phyloP scores from a whole-genome alignment of 2,888 invertebrate species.

The Rhagonycha lutea region DNA sequence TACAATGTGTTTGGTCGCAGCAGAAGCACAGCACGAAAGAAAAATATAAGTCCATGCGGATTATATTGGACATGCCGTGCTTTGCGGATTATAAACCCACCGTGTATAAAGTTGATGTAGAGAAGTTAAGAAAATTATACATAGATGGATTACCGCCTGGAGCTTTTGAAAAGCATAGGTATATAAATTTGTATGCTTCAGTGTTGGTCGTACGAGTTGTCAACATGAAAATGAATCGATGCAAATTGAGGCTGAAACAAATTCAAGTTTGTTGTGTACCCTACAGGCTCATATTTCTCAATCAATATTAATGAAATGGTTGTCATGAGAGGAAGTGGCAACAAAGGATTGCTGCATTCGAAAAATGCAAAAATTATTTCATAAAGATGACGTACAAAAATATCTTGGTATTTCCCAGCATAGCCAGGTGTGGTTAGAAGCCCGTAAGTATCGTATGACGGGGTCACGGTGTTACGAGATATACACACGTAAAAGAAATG shows the following conservation, averaged over 20 bases:
- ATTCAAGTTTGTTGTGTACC: too few relatives aligned
- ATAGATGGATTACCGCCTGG: not conserved
- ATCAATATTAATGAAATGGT: not conserved
- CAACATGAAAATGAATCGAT: not conserved
- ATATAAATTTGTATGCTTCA: not conserved
- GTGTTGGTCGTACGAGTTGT: not conserved
- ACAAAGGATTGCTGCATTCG: not conserved
- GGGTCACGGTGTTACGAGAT: not conserved
- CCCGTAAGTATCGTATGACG: not conserved
- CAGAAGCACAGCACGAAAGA: not conserved
- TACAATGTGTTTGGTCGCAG: not conserved
- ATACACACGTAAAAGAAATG: not conserved
- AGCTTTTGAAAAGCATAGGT: not conserved
- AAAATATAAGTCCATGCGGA: not conserved
- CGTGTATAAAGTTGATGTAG: not conserved
- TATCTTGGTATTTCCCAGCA: not conserved
- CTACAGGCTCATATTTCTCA: not conserved
- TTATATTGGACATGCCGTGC: not conserved
- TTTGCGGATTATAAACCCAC: not conserved
- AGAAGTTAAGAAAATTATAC: not conserved
- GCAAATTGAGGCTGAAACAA: not conserved
- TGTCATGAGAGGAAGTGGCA: not conserved
- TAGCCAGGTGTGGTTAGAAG: not conserved
- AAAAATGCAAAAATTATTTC: not conserved
- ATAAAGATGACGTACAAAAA: not conserved